phyloP scores from a whole-genome alignment of 1,140 invertebrate genomes.

The Carposina sasakii region DNA sequence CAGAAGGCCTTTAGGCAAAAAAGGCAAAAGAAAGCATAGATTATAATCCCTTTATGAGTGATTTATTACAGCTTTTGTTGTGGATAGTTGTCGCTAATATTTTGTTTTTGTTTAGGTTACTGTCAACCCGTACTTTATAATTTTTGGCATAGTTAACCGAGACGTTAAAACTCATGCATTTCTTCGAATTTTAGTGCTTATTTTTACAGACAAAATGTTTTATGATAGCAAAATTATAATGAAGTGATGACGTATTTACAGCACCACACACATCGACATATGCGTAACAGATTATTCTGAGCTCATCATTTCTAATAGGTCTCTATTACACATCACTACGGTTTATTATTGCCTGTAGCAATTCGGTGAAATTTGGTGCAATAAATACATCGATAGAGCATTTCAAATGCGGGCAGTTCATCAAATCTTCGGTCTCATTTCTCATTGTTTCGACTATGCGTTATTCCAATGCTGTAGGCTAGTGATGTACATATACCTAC shows the following conservation, averaged over 20 bases:
- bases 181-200: too few species aligned
- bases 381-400: conserved; percentile 47
- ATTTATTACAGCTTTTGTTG: too few species aligned
- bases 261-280: conserved; percentile 41
- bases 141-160: conserved; percentile 21
- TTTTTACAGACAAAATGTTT: too few species aligned
- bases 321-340: too few species aligned
- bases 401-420: conserved; percentile 43
- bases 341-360: conserved; percentile 11
- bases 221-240: too few species aligned
- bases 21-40: conserved; percentile 37
- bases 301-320: not conserved
- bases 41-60: conserved; percentile 45
- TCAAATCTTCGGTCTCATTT: conserved; percentile 49
- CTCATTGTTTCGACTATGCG: conserved; percentile 37
- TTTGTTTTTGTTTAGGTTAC: too few species aligned
- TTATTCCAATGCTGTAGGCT: conserved; percentile 14
- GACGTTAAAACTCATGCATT: conserved; percentile 13
- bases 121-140: too few species aligned
- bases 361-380: conserved; percentile 20
- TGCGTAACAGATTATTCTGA: not conserved
- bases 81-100: too few species aligned
- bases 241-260: conserved; percentile 31
- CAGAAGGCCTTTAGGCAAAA: too few species aligned
- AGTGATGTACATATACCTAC: too few species aligned